These are phyloP conservation scores for Sympetrum striolatum DNA, from an alignment of 2,888 invertebrate genomes.

Conservation along the genomic window DNA sequence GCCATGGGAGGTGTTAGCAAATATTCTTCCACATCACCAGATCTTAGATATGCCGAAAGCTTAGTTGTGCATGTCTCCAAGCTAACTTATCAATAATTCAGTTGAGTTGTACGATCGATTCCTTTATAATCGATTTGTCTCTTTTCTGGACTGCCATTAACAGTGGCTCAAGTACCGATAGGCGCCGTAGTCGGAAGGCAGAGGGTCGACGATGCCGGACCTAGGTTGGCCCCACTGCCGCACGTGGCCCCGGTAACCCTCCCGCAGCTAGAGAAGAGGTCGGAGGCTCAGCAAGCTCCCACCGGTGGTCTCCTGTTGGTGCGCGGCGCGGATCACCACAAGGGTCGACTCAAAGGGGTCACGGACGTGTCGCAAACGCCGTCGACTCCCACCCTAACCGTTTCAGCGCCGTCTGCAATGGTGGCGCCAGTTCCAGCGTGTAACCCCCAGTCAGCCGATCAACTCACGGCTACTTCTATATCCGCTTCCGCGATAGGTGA, in stretches of 20 bases:
- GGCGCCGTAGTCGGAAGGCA: not conserved
- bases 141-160: not conserved
- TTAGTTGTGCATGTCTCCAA: no score
- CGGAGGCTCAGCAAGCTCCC: not conserved
- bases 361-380: slow-evolving; percentile 35
- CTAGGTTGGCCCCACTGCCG: slow-evolving; percentile 7
- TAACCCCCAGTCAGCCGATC: slow-evolving; percentile 2
- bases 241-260: not conserved
- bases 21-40: no score
- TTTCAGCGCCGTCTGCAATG: slow-evolving; percentile 21
- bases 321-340: not conserved
- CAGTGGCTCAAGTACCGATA: not conserved
- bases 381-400: slow-evolving; percentile 24
- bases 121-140: not conserved
- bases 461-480: slow-evolving; percentile 18
- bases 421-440: slow-evolving; percentile 35
- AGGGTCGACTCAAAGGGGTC: slow-evolving; percentile 6
- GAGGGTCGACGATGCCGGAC: not conserved
- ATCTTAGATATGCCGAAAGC: no score
- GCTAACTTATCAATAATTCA: not conserved
- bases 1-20: no score
- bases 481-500: slow-evolving; percentile 31
- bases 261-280: slow-evolving; percentile 13
- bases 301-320: slow-evolving; percentile 22
- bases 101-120: not conserved